These are phyloP conservation scores for Phyllotreta cruciferae DNA, from an alignment of 2,888 invertebrate genomes.

Conservation along the genomic window DNA sequence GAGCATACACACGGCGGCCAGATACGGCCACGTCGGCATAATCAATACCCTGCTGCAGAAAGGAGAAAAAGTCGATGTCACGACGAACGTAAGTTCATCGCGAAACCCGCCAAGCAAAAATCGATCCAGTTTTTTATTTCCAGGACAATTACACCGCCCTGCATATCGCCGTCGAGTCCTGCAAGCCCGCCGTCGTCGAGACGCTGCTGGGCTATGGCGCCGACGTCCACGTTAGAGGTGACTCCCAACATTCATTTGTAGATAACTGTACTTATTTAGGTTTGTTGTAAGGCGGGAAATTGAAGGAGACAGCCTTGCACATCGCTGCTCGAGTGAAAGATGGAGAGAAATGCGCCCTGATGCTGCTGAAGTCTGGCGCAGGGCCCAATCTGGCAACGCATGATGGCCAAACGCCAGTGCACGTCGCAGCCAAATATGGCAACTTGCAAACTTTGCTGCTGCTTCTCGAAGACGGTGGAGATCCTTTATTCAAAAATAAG, in stretches of 20 bases:
- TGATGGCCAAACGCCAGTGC: constrained; percentile 96
- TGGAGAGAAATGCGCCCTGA: constrained; percentile 92
- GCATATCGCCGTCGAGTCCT: constrained; percentile 95
- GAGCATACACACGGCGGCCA: constrained; percentile 96
- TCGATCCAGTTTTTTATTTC: constrained; percentile 27
- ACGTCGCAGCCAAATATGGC: constrained; percentile 93
- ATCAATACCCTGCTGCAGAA: constrained; percentile 94
- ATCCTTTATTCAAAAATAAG: constrained; percentile 90
- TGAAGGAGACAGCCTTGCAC: constrained; percentile 94
- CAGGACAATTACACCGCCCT: constrained; percentile 98
- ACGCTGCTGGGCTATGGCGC: constrained; percentile 96
- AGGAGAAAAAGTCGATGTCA: constrained; percentile 95
- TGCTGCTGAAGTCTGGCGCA: constrained; percentile 97
- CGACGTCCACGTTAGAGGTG: constrained; percentile 90
- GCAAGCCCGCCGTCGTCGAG: constrained; percentile 94
- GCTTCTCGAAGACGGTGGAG: constrained; percentile 92
- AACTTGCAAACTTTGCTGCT: constrained; percentile 86
- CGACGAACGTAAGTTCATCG: constrained; percentile 80
- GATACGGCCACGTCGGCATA: constrained; percentile 96
- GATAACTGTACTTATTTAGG: background rate
- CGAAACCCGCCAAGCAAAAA: background rate
- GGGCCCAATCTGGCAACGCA: constrained; percentile 94
- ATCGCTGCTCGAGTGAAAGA: constrained; percentile 94
- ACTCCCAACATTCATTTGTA: constrained; percentile 19
- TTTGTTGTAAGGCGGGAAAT: constrained; percentile 72